These are phyloP conservation scores for Coelogynopora nodosa DNA, from an alignment of 2,888 invertebrate species.

Conservation along the genomic window DNA sequence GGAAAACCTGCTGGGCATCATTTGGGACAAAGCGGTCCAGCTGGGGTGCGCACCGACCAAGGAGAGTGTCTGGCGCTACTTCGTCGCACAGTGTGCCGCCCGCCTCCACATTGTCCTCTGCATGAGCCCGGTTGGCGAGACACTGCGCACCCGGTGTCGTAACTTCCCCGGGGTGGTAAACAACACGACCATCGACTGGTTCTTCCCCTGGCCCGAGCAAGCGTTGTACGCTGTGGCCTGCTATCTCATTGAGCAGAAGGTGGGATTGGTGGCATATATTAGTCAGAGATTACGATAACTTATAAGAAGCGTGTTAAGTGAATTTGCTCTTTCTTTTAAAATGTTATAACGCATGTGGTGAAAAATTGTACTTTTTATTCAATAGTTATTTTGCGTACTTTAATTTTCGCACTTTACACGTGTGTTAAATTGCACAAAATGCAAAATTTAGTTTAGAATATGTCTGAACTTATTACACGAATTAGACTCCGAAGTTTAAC, in stretches of 20 bases:
- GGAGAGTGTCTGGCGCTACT: conserved; percentile 46
- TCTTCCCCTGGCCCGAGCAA: conserved; percentile 47
- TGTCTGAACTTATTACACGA: no score
- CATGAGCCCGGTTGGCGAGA: conserved; percentile 47
- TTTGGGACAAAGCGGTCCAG: conserved; percentile 40
- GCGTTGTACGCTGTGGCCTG: conserved; percentile 45
- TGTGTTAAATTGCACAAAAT: no score
- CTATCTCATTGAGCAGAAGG: conserved; percentile 42
- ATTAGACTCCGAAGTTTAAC: no score
- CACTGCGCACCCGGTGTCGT: conserved; percentile 44
- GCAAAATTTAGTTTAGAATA: no score
- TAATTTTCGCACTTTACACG: no score
- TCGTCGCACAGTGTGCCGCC: conserved; percentile 36
- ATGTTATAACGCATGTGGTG: no score
- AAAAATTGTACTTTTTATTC: no score
- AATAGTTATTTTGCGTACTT: no score
- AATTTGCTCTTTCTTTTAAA: no score
- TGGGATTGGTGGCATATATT: no score
- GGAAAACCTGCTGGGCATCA: conserved; percentile 32
- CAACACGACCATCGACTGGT: conserved; percentile 46
- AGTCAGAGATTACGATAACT: no score
- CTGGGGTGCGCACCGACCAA: conserved; percentile 41
- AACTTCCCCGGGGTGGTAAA: conserved; percentile 47
- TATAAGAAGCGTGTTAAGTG: no score
- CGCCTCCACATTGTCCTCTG: conserved; percentile 45